Conservation (phyloP, 2,113 vertebrate genomes). For the Saccopteryx leptura region DNA sequence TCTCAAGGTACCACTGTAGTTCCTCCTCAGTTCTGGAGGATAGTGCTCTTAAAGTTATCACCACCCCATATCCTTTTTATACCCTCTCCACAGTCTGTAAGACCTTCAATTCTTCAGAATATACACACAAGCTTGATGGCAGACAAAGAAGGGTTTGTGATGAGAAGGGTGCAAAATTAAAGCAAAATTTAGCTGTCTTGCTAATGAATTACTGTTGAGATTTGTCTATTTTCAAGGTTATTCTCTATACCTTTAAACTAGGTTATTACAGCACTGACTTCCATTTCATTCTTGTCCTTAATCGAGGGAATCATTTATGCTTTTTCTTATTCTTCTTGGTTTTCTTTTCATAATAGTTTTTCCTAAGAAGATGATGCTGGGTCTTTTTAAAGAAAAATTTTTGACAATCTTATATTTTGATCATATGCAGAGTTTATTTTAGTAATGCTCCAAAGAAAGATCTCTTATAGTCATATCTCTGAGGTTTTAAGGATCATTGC, state of each 20-base stretch:
- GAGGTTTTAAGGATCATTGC: slow-evolving; percentile 26
- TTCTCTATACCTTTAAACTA: not conserved
- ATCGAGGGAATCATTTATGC: not conserved
- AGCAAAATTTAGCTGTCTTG: not conserved
- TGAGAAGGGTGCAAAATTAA: not conserved
- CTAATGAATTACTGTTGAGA: not conserved
- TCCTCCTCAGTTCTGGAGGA: not conserved
- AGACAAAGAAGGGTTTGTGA: not conserved
- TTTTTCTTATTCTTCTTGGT: not conserved
- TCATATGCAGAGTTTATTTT: slow-evolving; percentile 8
- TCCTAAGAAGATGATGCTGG: not conserved
- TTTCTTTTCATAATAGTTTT: slow-evolving; percentile 60
- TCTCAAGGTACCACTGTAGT: not conserved
- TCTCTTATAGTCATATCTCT: not conserved
- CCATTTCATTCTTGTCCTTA: not conserved
- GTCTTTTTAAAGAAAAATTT: slow-evolving; percentile 31
- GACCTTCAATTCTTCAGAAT: not conserved
- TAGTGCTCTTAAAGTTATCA: not conserved
- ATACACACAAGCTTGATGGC: not conserved
- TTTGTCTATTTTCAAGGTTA: slow-evolving; percentile 45
- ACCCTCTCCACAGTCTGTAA: not conserved
- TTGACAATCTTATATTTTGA: slow-evolving; percentile 38
- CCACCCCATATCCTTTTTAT: not conserved
- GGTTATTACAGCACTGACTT: not conserved
- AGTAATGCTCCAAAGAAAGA: slow-evolving; percentile 25